Conservation (phyloP, 2,888 invertebrate species). For the Sepiola atlantica region DNA sequence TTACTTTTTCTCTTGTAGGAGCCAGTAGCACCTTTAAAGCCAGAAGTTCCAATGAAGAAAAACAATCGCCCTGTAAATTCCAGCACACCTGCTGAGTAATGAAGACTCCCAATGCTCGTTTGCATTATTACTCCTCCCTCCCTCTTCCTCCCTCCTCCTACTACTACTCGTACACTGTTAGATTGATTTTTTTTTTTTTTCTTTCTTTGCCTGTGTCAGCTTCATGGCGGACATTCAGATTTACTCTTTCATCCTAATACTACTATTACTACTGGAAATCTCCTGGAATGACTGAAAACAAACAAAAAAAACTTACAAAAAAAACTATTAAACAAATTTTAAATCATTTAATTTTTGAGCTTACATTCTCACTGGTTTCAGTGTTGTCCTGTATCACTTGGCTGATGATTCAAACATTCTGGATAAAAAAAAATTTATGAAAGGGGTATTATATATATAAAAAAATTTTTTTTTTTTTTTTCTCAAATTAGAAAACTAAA, state of each 20-base stretch:
- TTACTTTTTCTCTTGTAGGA: neutral
- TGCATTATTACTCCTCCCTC: neutral
- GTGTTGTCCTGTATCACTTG: slow-evolving; percentile 24
- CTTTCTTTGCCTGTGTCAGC: neutral
- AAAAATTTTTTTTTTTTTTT: slow-evolving; percentile 20
- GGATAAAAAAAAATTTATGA: neutral
- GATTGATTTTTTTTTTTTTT: neutral
- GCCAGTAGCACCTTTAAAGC: slow-evolving; percentile 43
- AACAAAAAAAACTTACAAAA: neutral
- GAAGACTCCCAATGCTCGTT: slow-evolving; percentile 4
- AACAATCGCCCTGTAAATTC: slow-evolving; percentile 41
- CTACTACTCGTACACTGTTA: neutral
- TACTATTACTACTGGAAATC: slow-evolving; percentile 14
- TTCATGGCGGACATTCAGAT: neutral
- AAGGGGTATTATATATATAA: neutral
- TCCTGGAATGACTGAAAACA: neutral
- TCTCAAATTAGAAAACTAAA: neutral
- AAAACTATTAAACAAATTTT: neutral
- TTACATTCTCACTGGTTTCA: slow-evolving; percentile 11
- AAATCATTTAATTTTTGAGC: neutral
- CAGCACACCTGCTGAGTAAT: slow-evolving; percentile 15
- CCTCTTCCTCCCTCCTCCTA: neutral
- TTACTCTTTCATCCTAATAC: neutral
- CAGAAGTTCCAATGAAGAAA: slow-evolving; percentile 45
- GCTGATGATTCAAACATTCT: slow-evolving; percentile 10